Evolutionary conservation across 1,140 invertebrate genomes (phyloP).

Genomic region (Rhopalosiphum padi): DNA sequence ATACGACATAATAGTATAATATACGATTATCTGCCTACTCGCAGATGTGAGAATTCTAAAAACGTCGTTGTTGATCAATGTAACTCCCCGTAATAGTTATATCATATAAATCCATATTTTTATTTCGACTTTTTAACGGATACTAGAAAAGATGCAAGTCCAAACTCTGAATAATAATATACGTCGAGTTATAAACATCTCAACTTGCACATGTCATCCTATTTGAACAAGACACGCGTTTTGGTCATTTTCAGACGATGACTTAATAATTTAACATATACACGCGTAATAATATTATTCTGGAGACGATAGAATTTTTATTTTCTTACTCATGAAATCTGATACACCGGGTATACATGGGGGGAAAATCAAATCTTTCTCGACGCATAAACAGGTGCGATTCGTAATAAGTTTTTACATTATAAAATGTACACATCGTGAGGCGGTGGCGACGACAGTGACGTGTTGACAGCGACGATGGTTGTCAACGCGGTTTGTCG

Average conservation of each 20-base stretch:
- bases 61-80: not conserved
- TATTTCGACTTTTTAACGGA: not conserved
- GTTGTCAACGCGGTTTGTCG: conserved; percentile 42
- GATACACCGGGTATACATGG: not conserved
- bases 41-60: not conserved
- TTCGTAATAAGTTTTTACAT: conserved; percentile 40
- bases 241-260: not conserved
- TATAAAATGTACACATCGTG: not conserved
- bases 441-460: not conserved
- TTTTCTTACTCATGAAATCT: not conserved
- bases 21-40: not conserved
- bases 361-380: not conserved
- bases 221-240: not conserved
- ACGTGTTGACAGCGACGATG: conserved; percentile 26
- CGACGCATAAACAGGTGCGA: conserved; percentile 15
- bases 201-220: no score
- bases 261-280: not conserved
- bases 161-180: not conserved
- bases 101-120: not conserved
- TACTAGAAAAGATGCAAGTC: not conserved
- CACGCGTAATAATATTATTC: not conserved
- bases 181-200: no score
- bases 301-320: not conserved
- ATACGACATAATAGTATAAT: not conserved
- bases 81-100: not conserved